Base-by-base conservation (phyloP, 2,113 vertebrate species). In the Dromaius novaehollandiae region DNA sequence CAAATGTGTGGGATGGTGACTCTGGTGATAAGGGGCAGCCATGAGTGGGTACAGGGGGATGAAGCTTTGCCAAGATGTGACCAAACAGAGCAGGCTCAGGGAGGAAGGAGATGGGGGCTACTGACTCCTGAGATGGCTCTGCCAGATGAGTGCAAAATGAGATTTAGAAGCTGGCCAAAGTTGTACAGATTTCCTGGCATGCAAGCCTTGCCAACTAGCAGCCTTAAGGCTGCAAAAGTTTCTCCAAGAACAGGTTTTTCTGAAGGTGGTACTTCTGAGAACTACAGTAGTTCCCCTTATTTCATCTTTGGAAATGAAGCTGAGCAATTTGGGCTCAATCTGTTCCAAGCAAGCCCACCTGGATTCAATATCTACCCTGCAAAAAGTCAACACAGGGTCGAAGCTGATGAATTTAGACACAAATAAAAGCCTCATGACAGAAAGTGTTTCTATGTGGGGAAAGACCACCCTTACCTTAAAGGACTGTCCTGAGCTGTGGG, bases 181-280 rank as follows among this genome's bases (percentile, higher is more conserved):
- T 28, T 46, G 10, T 0, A 1, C 0, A 0, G 11, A 1, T 5
- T 64, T 82, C 55, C 1, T 1, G 46, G 40, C 10, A 28, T 10
- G 36, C 4, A 63, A 58, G 53, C 46, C 40, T 30, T 24, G 9
- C 13, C 3, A 6, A 13, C 60, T 77, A 87, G 64, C 56, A 76
- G 74, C 65, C 38, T 48, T 3, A 0, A 24, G n/a, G 11, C 7
- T 38, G 8, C 21, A 71, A 75, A 22, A 2, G 2, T 44, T 79
- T 56, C 74, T 92, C 38, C 46, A 61, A 66, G 65, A 76, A 24
- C 20, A 46, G 21, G 42, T 69, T 28, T 28, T 25, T 82, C 38
- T 76, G 63, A 91, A 76, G 17, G 21, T 12, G 2, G 13, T 50
- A 69, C 25, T 40, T 8, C 32, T 76, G 17, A 68, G 64, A 94